Conservation (phyloP, 2,797 vertebrate genomes). For the Emys orbicularis region DNA sequence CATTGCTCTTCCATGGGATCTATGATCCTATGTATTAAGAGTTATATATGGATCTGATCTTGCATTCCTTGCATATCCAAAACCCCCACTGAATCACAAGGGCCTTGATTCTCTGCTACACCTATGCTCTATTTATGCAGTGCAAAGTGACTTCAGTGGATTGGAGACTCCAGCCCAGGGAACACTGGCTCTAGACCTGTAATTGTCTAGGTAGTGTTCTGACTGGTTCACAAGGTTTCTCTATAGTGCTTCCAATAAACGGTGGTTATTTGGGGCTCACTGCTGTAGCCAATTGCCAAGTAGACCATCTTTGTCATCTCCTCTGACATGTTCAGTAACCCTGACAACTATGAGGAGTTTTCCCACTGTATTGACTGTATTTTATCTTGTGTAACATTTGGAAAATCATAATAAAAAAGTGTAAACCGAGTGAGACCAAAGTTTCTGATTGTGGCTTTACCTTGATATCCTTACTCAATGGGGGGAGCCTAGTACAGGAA, state of each 20-base stretch:
- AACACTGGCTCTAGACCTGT: neutral
- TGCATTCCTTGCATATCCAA: neutral
- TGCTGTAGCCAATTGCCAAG: neutral
- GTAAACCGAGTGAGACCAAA: neutral
- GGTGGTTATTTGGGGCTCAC: neutral
- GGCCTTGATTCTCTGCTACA: neutral
- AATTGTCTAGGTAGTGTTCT: neutral
- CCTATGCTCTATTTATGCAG: neutral
- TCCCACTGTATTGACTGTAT: neutral
- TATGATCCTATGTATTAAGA: neutral
- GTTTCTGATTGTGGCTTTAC: neutral
- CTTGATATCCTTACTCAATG: neutral
- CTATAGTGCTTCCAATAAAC: neutral
- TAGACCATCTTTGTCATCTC: accelerated
- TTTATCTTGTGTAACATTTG: neutral
- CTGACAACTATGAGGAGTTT: neutral
- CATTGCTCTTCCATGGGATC: neutral
- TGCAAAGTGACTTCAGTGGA: neutral
- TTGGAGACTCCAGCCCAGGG: neutral
- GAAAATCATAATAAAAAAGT: neutral
- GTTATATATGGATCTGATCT: neutral
- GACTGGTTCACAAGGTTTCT: neutral
- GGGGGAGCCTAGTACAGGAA: neutral
- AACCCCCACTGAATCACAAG: neutral
- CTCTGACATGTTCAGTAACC: neutral